phyloP scores from a whole-genome alignment of 2,888 invertebrate genomes.

The Phortica magna region DNA sequence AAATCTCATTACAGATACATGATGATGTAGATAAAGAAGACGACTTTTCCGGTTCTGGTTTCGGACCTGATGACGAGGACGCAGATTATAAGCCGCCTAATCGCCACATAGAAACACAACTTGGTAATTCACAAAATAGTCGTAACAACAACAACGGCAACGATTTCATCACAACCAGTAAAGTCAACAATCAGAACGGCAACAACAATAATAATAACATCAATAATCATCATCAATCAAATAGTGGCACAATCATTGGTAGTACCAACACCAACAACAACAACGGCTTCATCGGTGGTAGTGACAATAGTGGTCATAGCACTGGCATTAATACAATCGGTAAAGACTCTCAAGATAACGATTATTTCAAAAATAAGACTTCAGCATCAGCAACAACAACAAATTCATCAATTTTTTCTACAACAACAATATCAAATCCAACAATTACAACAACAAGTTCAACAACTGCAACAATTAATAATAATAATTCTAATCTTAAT shows the following conservation, averaged over 20 bases:
- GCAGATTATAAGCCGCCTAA: conserved; percentile 72
- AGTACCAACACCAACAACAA: conserved; percentile 74
- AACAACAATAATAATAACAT: conserved; percentile 66
- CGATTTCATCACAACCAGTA: conserved; percentile 63
- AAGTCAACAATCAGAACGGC: conserved; percentile 69
- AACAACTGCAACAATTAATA: conserved; percentile 13
- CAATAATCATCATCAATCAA: conserved; percentile 76
- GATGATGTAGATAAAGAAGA: conserved; percentile 82
- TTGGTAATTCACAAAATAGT: conserved; percentile 71
- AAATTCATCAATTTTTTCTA: conserved; percentile 38
- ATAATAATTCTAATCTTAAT: conserved; percentile 38
- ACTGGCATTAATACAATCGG: conserved; percentile 76
- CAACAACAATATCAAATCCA: conserved; percentile 25
- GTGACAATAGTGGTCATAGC: conserved; percentile 68
- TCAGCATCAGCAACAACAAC: conserved; percentile 50
- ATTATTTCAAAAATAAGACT: conserved; percentile 50
- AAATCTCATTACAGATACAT: conserved; percentile 72
- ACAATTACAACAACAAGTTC: conserved; percentile 22
- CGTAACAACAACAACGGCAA: conserved; percentile 71
- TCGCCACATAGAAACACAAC: conserved; percentile 63
- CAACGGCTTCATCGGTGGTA: conserved; percentile 74
- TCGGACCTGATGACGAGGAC: conserved; percentile 91
- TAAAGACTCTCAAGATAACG: conserved; percentile 72
- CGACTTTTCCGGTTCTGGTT: conserved; percentile 92
- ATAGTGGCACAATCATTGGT: conserved; percentile 77